Percentiles rank a stretch among this genome's conserved stretches.
Conservation (phyloP, 2,888 invertebrate genomes). For the Cryptops parisi region DNA sequence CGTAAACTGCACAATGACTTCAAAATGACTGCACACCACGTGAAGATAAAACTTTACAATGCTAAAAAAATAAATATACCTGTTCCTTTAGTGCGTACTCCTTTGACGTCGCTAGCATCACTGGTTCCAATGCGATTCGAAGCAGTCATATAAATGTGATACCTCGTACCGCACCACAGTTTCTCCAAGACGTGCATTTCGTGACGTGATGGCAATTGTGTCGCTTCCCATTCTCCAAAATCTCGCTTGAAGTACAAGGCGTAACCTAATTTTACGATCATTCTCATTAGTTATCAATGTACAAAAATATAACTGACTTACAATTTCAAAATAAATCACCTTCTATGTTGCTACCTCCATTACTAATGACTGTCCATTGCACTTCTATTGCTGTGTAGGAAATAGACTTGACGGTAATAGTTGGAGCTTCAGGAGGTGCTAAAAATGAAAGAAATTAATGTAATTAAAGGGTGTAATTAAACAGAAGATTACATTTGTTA, state of each 20-base stretch:
- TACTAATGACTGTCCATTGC: conserved; percentile 14
- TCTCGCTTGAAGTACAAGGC: conserved; percentile 86
- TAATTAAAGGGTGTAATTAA: too few relatives aligned
- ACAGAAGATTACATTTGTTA: too few relatives aligned
- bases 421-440: conserved; percentile 18
- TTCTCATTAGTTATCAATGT: too few relatives aligned
- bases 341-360: conserved; percentile 17
- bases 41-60: background rate
- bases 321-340: too few relatives aligned
- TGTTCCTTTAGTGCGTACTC: conserved; percentile 79
- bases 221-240: conserved; percentile 85
- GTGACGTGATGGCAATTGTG: conserved; percentile 37
- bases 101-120: conserved; percentile 73
- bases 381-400: conserved; percentile 13
- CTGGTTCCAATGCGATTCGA: conserved; percentile 87
- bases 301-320: too few relatives aligned
- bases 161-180: conserved; percentile 80
- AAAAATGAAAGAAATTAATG: conserved; percentile 4
- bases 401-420: conserved; percentile 2
- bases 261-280: too few relatives aligned
- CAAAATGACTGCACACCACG: background rate
- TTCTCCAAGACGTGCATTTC: conserved; percentile 54
- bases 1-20: background rate
- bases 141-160: conserved; percentile 83
- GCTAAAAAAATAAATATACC: too few relatives aligned